Conservation (phyloP, 2,888 invertebrate genomes). For the Meliscaeva auricollis region DNA sequence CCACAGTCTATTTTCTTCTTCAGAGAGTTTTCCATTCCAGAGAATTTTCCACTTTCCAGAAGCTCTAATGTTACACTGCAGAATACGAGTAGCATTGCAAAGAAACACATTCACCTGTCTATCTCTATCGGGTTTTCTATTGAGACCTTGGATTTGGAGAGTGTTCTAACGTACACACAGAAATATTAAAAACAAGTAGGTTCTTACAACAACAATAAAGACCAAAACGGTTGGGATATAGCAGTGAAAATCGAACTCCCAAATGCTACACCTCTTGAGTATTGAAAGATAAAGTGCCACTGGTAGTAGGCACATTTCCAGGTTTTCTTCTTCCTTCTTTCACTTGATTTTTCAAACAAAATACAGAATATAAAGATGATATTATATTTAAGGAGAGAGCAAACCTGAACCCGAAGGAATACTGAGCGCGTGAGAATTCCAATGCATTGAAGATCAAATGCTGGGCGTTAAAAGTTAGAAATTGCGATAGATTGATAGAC, state of each 20-base stretch:
- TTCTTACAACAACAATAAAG: constrained; percentile 23
- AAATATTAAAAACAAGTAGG: constrained; percentile 47
- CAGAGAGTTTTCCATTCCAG: constrained; percentile 48
- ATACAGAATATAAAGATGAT: too few relatives aligned
- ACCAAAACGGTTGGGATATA: constrained; percentile 6
- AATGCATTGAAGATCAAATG: constrained; percentile 54
- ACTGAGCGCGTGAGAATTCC: constrained; percentile 51
- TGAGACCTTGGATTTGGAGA: constrained; percentile 25
- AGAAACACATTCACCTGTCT: constrained; percentile 73
- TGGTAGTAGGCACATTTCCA: constrained; percentile 10
- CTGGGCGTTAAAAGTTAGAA: constrained; percentile 67
- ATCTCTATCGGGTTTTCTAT: constrained; percentile 66
- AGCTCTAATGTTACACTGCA: neutral
- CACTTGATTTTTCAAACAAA: neutral
- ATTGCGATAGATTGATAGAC: constrained; percentile 55
- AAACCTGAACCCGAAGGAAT: neutral
- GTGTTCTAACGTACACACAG: constrained; percentile 49
- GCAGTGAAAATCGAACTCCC: constrained; percentile 25
- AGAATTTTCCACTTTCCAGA: constrained; percentile 51
- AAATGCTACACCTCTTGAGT: neutral
- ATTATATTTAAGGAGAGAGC: neutral
- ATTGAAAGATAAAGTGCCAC: constrained; percentile 14
- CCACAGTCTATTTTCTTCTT: constrained; percentile 45
- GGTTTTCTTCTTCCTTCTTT: constrained; percentile 22
- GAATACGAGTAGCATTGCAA: neutral